These are phyloP conservation scores for Scaeva pyrastri DNA, from an alignment of 2,888 invertebrate species.

Conservation along the genomic window DNA sequence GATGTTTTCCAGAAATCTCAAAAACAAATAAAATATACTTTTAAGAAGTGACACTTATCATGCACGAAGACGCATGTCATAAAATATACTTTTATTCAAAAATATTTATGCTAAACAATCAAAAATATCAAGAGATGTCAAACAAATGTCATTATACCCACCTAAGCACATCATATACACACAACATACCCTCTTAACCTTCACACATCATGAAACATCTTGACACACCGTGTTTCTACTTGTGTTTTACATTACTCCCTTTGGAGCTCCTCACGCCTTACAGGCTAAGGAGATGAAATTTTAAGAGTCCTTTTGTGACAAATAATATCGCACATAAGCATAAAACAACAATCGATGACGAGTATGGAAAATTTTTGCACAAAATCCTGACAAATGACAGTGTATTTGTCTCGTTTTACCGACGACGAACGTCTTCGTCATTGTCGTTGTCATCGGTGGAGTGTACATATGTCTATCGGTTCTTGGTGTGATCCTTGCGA, in stretches of 20 bases:
- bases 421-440: slow-evolving; percentile 38
- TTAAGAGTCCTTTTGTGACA: slow-evolving; percentile 53
- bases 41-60: slow-evolving; percentile 24
- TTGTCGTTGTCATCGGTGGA: not conserved
- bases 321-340: slow-evolving; percentile 61
- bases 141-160: slow-evolving; percentile 74
- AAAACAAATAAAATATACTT: slow-evolving; percentile 18
- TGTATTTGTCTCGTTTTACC: slow-evolving; percentile 58
- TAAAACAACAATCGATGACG: slow-evolving; percentile 56
- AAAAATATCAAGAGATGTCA: slow-evolving; percentile 75
- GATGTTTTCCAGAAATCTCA: slow-evolving; percentile 11
- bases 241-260: too few species aligned
- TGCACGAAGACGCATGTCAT: slow-evolving; percentile 6
- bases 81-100: slow-evolving; percentile 51
- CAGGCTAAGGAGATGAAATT: slow-evolving; percentile 1
- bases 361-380: slow-evolving; percentile 43
- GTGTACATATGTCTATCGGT: not conserved
- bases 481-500: slow-evolving; percentile 44
- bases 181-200: too few species aligned
- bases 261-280: too few species aligned
- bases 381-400: slow-evolving; percentile 71
- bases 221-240: not conserved
- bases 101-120: slow-evolving; percentile 71
- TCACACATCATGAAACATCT: not conserved
- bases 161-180: slow-evolving; percentile 53